Percentiles rank a stretch among this genome's conserved stretches.
Conservation (phyloP, 2,113 vertebrate genomes). For the Ammodytes dubius region DNA sequence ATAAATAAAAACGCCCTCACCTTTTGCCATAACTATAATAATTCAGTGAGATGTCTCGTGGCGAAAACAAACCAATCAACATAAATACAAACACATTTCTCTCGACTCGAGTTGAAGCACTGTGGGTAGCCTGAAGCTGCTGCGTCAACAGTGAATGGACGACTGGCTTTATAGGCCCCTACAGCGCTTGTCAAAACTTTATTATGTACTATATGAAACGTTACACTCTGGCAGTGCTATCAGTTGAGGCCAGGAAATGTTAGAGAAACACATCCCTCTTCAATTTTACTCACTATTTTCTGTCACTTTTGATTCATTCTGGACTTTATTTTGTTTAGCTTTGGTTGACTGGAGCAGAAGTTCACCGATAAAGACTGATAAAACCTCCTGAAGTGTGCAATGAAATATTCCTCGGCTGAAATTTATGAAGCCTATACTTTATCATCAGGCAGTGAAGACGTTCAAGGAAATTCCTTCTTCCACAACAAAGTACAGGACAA, state of each 20-base stretch:
- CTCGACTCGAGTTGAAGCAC: constrained; percentile 2
- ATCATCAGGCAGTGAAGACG: background rate
- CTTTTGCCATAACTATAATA: constrained; percentile 27
- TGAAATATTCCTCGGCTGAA: constrained; percentile 20
- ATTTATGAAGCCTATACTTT: constrained; percentile 17
- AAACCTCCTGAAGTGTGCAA: constrained; percentile 29
- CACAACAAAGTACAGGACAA: background rate
- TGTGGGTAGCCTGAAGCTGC: constrained; percentile 29
- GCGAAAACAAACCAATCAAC: constrained; percentile 21
- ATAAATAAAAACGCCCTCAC: constrained; percentile 12
- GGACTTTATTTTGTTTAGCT: constrained; percentile 31
- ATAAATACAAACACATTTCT: constrained; percentile 32
- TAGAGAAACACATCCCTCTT: constrained; percentile 17
- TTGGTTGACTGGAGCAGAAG: constrained; percentile 20
- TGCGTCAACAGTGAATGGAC: constrained; percentile 29
- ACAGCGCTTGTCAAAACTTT: constrained; percentile 43
- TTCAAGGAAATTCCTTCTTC: constrained; percentile 21
- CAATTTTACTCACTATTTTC: constrained; percentile 30
- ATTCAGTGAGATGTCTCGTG: constrained; percentile 9
- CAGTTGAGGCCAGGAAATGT: constrained; percentile 35
- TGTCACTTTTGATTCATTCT: constrained; percentile 47
- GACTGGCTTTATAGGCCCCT: constrained; percentile 36
- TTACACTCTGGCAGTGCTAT: constrained; percentile 24
- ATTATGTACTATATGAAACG: constrained; percentile 46
- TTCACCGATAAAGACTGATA: constrained; percentile 21